Base-by-base conservation (phyloP, 1,140 invertebrate genomes). In the Zophobas morio region DNA sequence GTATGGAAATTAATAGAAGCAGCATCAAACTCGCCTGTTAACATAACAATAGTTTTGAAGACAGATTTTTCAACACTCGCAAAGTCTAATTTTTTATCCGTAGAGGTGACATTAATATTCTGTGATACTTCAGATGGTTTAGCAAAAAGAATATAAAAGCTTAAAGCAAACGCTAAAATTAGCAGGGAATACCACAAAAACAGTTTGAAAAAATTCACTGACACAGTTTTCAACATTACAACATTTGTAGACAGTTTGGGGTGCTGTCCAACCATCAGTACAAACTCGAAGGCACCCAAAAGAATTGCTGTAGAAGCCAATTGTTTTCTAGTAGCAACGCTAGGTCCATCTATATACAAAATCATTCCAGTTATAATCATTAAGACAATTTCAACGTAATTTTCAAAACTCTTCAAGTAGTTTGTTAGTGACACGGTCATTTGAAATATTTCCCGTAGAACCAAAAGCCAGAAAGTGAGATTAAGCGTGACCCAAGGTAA, bases 11-110 rank as follows among this genome's bases (percentile, higher is more conserved):
- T 91, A n/a, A 96, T 92, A 20, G 90, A 90, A 2, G 89, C 87
- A 0, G 93, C 93, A 79, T 96, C 94, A 80, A 95, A 94, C 85
- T 96, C 94, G 5, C 94, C 94, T 0, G 94, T 95, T 34, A 95
- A 88, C 94, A 96, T 96, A 0, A 95, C 92, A 32, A 94, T 91
- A 0, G 94, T 95, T 87, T 95, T 95, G 76, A 95, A 94, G 2
- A 95, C 81, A 0, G 94, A 92, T 34, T 89, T 86, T 4, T 90
- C 91, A 1, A 91, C 91, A 85, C 91, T 88, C 0, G 86, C 85
- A 75, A 95, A 94, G 35, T 90, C 87, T 2, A 86, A 84, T 0
- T 83, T 84, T 4, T 90, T 87, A 66, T 90, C 86, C 6, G 78
- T 74, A 6, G 79, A 84, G 66, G 88, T 89, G 6, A 84, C 86